phyloP scores from a whole-genome alignment of 2,888 invertebrate genomes.

The Baccha elongata region DNA sequence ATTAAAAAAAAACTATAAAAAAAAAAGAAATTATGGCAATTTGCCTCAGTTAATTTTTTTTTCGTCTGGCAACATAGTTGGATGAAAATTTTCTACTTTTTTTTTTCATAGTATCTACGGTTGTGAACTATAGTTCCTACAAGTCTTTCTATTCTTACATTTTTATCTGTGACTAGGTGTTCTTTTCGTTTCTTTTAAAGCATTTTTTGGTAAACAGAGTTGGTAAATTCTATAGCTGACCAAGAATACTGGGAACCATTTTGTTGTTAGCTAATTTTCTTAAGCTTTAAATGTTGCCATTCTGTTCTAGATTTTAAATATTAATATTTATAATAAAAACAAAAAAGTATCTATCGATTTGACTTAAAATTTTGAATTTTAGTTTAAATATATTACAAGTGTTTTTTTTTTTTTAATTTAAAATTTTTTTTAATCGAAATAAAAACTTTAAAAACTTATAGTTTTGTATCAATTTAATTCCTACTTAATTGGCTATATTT shows the following conservation, averaged over 20 bases:
- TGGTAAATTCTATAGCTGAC: slow-evolving; percentile 7
- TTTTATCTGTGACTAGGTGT: slow-evolving; percentile 49
- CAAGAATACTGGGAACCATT: slow-evolving; percentile 36
- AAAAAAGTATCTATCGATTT: slow-evolving; percentile 28
- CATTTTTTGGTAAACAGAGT: slow-evolving; percentile 45
- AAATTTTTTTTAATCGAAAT: slow-evolving; percentile 35
- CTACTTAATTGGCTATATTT: slow-evolving; percentile 68
- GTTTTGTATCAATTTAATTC: slow-evolving; percentile 63
- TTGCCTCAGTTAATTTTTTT: slow-evolving; percentile 66
- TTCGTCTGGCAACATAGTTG: slow-evolving; percentile 59
- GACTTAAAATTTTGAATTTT: slow-evolving; percentile 40
- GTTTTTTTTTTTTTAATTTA: slow-evolving; percentile 1
- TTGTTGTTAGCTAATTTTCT: slow-evolving; percentile 24
- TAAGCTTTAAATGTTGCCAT: slow-evolving; percentile 48
- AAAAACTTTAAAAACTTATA: slow-evolving; percentile 62
- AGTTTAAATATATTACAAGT: slow-evolving; percentile 59
- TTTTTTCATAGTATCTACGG: slow-evolving; percentile 42
- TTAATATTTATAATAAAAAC: slow-evolving; percentile 27
- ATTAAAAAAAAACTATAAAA: slow-evolving; percentile 50
- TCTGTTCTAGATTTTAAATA: slow-evolving; percentile 52
- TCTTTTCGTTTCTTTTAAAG: slow-evolving; percentile 49
- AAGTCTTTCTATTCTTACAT: slow-evolving; percentile 70
- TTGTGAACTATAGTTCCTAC: slow-evolving; percentile 63
- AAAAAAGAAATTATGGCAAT: slow-evolving; percentile 49
- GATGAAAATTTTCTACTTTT: slow-evolving; percentile 38